phyloP scores from a whole-genome alignment of 2,888 invertebrate genomes.

The Tachina fera region DNA sequence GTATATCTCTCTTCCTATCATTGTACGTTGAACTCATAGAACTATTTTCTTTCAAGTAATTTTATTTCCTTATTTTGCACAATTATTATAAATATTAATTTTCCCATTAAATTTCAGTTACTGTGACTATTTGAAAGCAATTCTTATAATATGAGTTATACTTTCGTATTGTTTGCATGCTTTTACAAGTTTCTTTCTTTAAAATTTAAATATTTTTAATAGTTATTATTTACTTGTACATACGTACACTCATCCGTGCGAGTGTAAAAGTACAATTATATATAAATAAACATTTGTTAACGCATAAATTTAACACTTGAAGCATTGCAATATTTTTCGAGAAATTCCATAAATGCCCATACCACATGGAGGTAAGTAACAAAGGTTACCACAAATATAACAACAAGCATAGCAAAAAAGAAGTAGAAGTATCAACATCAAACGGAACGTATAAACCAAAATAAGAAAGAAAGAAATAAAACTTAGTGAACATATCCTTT shows the following conservation, averaged over 20 bases:
- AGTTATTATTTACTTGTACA: conserved; percentile 7
- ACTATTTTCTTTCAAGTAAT: no score
- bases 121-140: no score
- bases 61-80: no score
- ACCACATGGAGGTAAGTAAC: conserved; percentile 43
- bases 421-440: conserved; percentile 27
- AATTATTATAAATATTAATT: no score
- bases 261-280: conserved; percentile 44
- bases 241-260: not conserved
- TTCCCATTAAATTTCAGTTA: no score
- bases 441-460: conserved; percentile 21
- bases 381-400: conserved; percentile 58
- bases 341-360: conserved; percentile 43
- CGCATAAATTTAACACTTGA: conserved; percentile 1
- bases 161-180: no score
- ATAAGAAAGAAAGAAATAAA: not conserved
- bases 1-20: no score
- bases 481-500: conserved; percentile 8
- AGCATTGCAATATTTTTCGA: conserved; percentile 23
- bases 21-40: no score
- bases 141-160: no score
- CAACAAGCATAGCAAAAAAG: conserved; percentile 3
- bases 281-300: conserved; percentile 54
- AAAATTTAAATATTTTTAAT: conserved; percentile 1
- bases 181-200: no score